Base-by-base conservation (phyloP, 1,140 invertebrate species). In the Vollenhovia emeryi region DNA sequence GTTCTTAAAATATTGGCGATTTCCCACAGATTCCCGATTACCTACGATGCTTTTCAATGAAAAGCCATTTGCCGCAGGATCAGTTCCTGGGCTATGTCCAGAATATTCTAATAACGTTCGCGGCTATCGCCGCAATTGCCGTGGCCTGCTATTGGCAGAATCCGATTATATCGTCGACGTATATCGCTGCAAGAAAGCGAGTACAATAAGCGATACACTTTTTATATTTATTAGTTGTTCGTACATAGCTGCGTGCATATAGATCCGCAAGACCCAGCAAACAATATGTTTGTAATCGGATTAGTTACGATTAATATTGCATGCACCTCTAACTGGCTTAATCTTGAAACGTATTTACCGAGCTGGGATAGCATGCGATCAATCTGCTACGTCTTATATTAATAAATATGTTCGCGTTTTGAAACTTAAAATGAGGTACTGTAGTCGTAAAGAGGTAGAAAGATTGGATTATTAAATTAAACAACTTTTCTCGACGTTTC, bases 51-150 rank as follows among this genome's bases (percentile, higher is more conserved):
- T 89, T 92, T 92, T 93, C 87, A 93, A 90, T 89, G 91, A 89
- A 93, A 92, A 92, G 92, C 92, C 92, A 93, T 93, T 93, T 93
- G 90, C 91, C 87, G 90, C 90, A 92, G 92, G 91, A 92, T 80
- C 89, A 88, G 90, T 69, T 92, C 83, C 92, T 93, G 91, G 92
- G 86, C 89, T 87, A 86, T 85, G 91, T 93, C 90, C 92, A 92
- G 90, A 91, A 92, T 93, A 93, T 92, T 93, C 91, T 93, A 93
- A 93, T 93, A 92, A 90, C 88, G 86, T 91, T 87, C 87, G 87
- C 83, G 86, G 84, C 90, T 91, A 93, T 90, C 89, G 83, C 90
- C 87, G 87, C 91, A 91, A 92, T 92, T 93, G 92, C 92, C 88
- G 68, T 18, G 15, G 40, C 88, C n/a, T 88, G 87, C 50, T 84